Conservation (phyloP, 23 tunicate species). For the Trididemnum nubilum region DNA sequence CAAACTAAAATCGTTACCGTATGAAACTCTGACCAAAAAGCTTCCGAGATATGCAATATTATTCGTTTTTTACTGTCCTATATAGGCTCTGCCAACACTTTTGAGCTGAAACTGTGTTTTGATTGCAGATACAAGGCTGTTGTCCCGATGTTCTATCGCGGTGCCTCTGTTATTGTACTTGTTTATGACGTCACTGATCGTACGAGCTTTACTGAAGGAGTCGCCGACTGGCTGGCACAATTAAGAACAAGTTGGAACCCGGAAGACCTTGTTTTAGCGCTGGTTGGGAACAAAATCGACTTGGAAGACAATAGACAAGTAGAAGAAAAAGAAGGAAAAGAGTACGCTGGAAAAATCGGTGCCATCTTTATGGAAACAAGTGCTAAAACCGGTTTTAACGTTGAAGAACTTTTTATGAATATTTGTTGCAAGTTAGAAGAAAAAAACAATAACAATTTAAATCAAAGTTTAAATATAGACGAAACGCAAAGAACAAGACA, state of each 20-base stretch:
- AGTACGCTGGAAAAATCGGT: slow-evolving; percentile 28
- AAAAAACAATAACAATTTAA: too few species aligned
- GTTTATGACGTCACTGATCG: slow-evolving; percentile 38
- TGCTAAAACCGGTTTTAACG: slow-evolving; percentile 39
- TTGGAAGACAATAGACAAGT: slow-evolving; percentile 20
- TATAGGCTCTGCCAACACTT: too few species aligned
- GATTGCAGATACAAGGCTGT: slow-evolving; percentile 47
- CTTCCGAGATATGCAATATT: too few species aligned
- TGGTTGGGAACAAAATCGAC: slow-evolving; percentile 53
- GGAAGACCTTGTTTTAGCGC: slow-evolving; percentile 1
- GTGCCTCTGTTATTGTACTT: slow-evolving; percentile 42
- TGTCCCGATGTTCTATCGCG: slow-evolving; percentile 46
- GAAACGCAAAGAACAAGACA: too few species aligned
- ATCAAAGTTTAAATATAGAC: too few species aligned
- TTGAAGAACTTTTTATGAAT: too few species aligned
- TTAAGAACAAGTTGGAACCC: slow-evolving; percentile 11
- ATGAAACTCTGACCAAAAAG: too few species aligned
- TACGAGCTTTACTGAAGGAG: background rate
- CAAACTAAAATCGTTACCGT: too few species aligned
- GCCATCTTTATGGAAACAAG: slow-evolving; percentile 39
- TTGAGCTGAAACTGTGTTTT: too few species aligned
- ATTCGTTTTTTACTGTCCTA: too few species aligned
- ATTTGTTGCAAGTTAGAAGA: too few species aligned
- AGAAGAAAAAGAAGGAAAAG: slow-evolving; percentile 29
- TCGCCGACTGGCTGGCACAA: slow-evolving; percentile 29